Percentiles rank a stretch among this genome's conserved stretches.
Conservation (phyloP, 2,888 invertebrate species). For the Agapostemon virescens region DNA sequence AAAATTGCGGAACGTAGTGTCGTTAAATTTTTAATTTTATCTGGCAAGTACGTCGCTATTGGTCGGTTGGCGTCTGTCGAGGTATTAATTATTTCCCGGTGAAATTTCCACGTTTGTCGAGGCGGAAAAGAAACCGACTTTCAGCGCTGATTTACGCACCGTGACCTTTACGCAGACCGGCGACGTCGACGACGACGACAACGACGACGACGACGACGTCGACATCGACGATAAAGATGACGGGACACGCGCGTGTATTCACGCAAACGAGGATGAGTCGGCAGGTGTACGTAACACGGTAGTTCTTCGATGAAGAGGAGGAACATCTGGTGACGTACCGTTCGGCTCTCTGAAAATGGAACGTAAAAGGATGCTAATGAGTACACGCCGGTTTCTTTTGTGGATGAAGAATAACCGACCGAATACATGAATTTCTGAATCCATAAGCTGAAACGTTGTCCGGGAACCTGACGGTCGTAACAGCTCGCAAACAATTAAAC, state of each 20-base stretch:
- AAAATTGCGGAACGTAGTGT: neutral
- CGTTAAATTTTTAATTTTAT: neutral
- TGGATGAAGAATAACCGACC: slow-evolving; percentile 18
- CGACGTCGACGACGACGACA: slow-evolving; percentile 40
- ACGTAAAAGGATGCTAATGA: slow-evolving; percentile 70
- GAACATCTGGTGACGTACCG: slow-evolving; percentile 72
- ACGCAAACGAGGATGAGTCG: slow-evolving; percentile 48
- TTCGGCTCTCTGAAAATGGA: slow-evolving; percentile 65
- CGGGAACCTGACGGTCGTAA: neutral
- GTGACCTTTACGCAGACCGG: slow-evolving; percentile 40
- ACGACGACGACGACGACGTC: slow-evolving; percentile 35
- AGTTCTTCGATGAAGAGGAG: slow-evolving; percentile 64
- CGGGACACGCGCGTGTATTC: slow-evolving; percentile 13
- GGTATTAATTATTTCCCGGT: slow-evolving; percentile 39
- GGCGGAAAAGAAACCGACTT: slow-evolving; percentile 43
- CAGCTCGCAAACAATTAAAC: too few relatives aligned
- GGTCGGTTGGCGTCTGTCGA: neutral
- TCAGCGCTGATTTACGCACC: slow-evolving; percentile 54
- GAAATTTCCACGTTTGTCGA: slow-evolving; percentile 40
- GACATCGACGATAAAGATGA: too few relatives aligned
- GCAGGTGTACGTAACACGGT: slow-evolving; percentile 74
- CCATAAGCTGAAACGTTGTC: neutral
- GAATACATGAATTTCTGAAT: neutral
- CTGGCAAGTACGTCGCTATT: neutral
- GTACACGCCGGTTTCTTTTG: slow-evolving; percentile 33